Evolutionary conservation across 1,140 invertebrate genomes (phyloP).

Genomic region (Halictus rubicundus): DNA sequence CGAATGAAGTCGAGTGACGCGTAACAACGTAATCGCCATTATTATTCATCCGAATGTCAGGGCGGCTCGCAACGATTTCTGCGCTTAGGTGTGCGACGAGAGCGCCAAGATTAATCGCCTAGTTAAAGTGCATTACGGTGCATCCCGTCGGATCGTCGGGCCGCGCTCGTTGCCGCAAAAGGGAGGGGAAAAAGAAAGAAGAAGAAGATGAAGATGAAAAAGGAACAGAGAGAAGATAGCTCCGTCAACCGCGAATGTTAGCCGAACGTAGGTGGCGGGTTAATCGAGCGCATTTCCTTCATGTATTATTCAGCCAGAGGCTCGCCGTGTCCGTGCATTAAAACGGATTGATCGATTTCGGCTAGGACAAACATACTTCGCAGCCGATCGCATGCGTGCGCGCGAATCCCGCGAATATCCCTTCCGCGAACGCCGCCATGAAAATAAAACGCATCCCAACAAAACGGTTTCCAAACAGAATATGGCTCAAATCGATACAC

Average conservation of each 20-base stretch:
- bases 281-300: slow-evolving; percentile 54
- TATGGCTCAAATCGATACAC: too few species aligned
- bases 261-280: slow-evolving; percentile 45
- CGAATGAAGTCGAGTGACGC: slow-evolving; percentile 19
- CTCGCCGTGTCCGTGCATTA: slow-evolving; percentile 50
- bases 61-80: slow-evolving; percentile 31
- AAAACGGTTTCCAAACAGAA: too few species aligned
- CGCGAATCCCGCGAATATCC: slow-evolving; percentile 23
- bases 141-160: slow-evolving; percentile 28
- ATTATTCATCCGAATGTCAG: slow-evolving; percentile 56
- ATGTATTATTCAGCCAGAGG: slow-evolving; percentile 54
- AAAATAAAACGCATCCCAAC: background rate
- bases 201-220: slow-evolving; percentile 11
- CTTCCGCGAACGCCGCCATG: background rate
- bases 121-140: slow-evolving; percentile 50
- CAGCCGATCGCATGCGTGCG: slow-evolving; percentile 11
- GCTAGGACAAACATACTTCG: slow-evolving; percentile 34
- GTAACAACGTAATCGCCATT: slow-evolving; percentile 35
- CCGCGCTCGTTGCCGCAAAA: background rate
- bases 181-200: background rate
- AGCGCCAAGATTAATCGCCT: slow-evolving; percentile 55
- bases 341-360: slow-evolving; percentile 54
- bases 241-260: slow-evolving; percentile 41
- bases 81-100: slow-evolving; percentile 43
- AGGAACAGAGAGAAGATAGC: background rate